phyloP scores from a whole-genome alignment of 2,797 vertebrate species.

The Corythornis leucogaster region DNA sequence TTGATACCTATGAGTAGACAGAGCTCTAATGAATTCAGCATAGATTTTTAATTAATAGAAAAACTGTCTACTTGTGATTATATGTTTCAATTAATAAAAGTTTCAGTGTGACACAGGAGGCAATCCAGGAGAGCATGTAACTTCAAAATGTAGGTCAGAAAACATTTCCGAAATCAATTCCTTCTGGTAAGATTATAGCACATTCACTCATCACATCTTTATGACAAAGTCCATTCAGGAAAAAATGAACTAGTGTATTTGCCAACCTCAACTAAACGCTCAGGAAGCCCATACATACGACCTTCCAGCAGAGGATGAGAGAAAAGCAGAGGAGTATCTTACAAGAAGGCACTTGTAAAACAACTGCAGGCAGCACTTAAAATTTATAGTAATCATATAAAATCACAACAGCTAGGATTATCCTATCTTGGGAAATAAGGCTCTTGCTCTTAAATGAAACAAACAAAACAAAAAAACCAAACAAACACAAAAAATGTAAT shows the following conservation, averaged over 20 bases:
- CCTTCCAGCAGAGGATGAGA: neutral
- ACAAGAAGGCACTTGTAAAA: neutral
- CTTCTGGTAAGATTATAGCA: neutral
- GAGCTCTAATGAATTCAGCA: neutral
- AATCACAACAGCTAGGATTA: neutral
- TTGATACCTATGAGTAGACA: neutral
- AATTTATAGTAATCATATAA: neutral
- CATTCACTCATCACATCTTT: neutral
- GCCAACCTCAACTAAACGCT: neutral
- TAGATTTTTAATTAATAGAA: neutral
- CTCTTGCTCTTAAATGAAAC: neutral
- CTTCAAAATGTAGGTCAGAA: neutral
- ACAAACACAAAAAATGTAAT: neutral
- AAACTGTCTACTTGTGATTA: neutral
- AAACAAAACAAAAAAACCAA: neutral
- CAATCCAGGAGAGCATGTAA: neutral
- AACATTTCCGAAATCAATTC: neutral
- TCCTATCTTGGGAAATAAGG: neutral
- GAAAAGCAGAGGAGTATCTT: neutral
- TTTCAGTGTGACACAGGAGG: neutral
- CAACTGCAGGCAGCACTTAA: neutral
- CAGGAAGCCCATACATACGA: neutral
- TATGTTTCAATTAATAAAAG: neutral
- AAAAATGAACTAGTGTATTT: neutral
- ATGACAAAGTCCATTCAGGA: neutral